Evolutionary conservation across 2,888 invertebrate genomes (phyloP).

Genomic region (Caenorhabditis angaria): DNA sequence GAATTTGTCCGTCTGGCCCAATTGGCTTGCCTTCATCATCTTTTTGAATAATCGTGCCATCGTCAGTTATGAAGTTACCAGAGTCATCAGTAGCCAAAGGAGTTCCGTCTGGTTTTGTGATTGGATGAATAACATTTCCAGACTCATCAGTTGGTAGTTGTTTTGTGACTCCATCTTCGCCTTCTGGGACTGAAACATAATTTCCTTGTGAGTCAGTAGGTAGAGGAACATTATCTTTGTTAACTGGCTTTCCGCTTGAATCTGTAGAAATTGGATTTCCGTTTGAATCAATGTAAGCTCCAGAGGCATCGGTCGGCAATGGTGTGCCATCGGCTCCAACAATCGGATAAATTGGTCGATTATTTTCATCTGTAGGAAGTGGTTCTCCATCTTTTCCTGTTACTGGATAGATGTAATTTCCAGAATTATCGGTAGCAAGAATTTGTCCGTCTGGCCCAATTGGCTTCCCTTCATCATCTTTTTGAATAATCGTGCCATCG

Average conservation of each 20-base stretch:
- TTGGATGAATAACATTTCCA: slow-evolving; percentile 29
- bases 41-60: slow-evolving; percentile 11
- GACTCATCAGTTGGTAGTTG: slow-evolving; percentile 38
- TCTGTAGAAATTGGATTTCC: slow-evolving; percentile 53
- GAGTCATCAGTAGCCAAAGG: slow-evolving; percentile 26
- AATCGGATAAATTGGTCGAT: slow-evolving; percentile 42
- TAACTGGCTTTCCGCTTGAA: slow-evolving; percentile 43
- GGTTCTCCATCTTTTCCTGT: slow-evolving; percentile 18
- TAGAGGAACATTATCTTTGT: slow-evolving; percentile 43
- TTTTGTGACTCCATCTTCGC: slow-evolving; percentile 31
- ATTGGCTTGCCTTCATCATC: slow-evolving; percentile 22
- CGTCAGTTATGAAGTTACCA: slow-evolving; percentile 19
- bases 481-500: slow-evolving; percentile 27
- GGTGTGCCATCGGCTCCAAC: slow-evolving; percentile 42
- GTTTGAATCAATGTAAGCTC: slow-evolving; percentile 34
- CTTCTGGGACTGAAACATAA: slow-evolving; percentile 26
- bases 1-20: slow-evolving; percentile 20
- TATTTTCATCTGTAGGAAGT: slow-evolving; percentile 35
- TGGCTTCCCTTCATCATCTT: slow-evolving; percentile 40
- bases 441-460: slow-evolving; percentile 49
- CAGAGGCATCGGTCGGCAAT: slow-evolving; percentile 45
- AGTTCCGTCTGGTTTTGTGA: slow-evolving; percentile 24
- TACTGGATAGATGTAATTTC: slow-evolving; percentile 31
- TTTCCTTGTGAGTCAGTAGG: slow-evolving; percentile 40
- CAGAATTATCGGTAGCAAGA: slow-evolving; percentile 46